These are phyloP conservation scores for Lasiurus borealis DNA, from an alignment of 2,113 vertebrate species.

Conservation along the genomic window DNA sequence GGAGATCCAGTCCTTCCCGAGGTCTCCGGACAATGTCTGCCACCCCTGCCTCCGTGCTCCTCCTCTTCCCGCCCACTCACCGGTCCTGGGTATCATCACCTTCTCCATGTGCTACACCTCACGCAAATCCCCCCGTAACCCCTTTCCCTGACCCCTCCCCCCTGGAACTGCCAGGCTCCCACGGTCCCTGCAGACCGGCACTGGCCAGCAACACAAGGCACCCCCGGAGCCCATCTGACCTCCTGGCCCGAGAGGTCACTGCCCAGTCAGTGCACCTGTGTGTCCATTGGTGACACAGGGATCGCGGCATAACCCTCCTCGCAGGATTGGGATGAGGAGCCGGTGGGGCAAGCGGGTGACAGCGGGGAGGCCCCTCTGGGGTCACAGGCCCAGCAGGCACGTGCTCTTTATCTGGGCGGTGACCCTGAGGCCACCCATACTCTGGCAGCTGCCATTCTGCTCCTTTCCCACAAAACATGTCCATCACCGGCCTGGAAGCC, in stretches of 20 bases:
- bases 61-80: background rate
- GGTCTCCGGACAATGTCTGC: background rate
- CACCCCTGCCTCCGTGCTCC: background rate
- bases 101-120: background rate
- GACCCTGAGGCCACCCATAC: accelerated
- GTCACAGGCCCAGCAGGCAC: accelerated
- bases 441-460: background rate
- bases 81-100: background rate
- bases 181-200: background rate
- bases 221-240: background rate
- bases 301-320: background rate
- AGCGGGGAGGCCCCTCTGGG: background rate
- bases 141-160: no score
- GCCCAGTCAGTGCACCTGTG: background rate
- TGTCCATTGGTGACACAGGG: accelerated
- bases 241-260: background rate
- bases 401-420: background rate
- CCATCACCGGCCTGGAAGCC: background rate
- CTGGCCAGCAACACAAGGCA: background rate
- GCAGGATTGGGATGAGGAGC: background rate
- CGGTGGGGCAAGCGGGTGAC: background rate
- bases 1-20: background rate
- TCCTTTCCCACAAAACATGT: background rate
- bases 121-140: background rate
- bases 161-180: background rate